These are phyloP conservation scores for Semaprochilodus insignis DNA, from an alignment of 2,797 vertebrate species.

Conservation along the genomic window DNA sequence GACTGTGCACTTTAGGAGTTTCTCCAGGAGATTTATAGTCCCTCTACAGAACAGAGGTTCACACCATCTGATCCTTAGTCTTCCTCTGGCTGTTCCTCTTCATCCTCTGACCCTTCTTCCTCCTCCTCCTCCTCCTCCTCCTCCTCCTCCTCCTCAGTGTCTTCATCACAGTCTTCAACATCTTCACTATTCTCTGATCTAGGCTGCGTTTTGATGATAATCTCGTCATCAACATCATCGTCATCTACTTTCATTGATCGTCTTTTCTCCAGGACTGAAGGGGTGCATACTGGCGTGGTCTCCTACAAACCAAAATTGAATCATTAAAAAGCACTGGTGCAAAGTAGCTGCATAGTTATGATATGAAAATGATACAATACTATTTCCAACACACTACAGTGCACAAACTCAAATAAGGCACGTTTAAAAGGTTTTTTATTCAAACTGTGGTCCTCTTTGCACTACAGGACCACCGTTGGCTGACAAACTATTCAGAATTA, in stretches of 20 bases:
- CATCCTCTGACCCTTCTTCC: conserved; percentile 1
- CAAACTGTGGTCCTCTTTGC: too few species aligned
- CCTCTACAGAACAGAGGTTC: conserved; percentile 13
- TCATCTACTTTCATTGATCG: conserved; percentile 71
- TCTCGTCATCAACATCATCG: conserved; percentile 80
- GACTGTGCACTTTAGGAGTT: background rate
- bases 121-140: conserved; percentile 38
- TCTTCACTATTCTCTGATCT: conserved; percentile 36
- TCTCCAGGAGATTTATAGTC: conserved; percentile 7
- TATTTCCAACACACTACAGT: too few species aligned
- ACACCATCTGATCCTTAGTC: background rate
- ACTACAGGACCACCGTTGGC: too few species aligned
- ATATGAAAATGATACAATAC: too few species aligned
- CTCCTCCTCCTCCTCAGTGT: conserved; percentile 51
- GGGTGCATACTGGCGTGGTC: conserved; percentile 87
- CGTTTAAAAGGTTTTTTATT: too few species aligned
- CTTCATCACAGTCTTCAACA: conserved; percentile 55
- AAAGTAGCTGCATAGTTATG: too few species aligned
- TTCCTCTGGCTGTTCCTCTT: background rate
- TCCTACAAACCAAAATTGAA: conserved; percentile 70
- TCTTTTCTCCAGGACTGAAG: conserved; percentile 84
- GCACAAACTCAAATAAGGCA: too few species aligned
- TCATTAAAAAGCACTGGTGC: conserved; percentile 9
- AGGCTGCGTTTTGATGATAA: conserved; percentile 76
- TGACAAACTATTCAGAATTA: too few species aligned